Evolutionary conservation across 2,888 invertebrate species (phyloP), one percentile per base, ranked within the genome.

Genomic region (Lumbricus terrestris): DNA sequence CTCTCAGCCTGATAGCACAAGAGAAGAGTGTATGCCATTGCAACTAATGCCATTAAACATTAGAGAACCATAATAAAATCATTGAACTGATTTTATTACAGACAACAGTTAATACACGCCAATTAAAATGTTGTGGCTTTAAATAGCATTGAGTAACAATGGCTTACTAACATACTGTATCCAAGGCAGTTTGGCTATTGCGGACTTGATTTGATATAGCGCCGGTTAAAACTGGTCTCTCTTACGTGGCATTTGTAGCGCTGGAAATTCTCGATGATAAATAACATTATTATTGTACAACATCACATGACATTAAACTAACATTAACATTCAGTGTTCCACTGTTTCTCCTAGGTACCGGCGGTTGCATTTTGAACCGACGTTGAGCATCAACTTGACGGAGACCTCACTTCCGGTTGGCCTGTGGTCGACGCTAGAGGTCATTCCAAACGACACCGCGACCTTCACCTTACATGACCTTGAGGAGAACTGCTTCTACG

Each of bases 381-480:
- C 85, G 85, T 23, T 35, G 16, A 37, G 85, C 35, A 37, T 35
- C 15, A 85, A 85, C 34, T 34, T 20, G 34, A 85, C 85, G 3
- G 85, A 4, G 34, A 37, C 34, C 37, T 37, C 35, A 37, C 0
- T 33, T 85, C 85, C 85, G 85, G 6, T 20, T 20, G 85, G 35
- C 13, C 5, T 37, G 8, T 85, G 85, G 85, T 34, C 34, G 35
- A 85, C 85, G 35, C 16, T 85, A 23, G 85, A 37, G 85, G 16
- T 85, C 34, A 35, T 85, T 85, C 85, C 85, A 37, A 85, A 85
- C 85, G 85, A 85, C 16, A 85, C 85, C 23, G 85, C 85, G 35
- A 85, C 85, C 34, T 35, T 35, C n/a, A 85, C 85, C 85, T 85
- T 85, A 16, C 85, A 85, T 37, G 34, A 34, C 85, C 85, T 85